Conservation (phyloP, 64 coral and sea anemone genomes). For the Anthopleura sola region DNA sequence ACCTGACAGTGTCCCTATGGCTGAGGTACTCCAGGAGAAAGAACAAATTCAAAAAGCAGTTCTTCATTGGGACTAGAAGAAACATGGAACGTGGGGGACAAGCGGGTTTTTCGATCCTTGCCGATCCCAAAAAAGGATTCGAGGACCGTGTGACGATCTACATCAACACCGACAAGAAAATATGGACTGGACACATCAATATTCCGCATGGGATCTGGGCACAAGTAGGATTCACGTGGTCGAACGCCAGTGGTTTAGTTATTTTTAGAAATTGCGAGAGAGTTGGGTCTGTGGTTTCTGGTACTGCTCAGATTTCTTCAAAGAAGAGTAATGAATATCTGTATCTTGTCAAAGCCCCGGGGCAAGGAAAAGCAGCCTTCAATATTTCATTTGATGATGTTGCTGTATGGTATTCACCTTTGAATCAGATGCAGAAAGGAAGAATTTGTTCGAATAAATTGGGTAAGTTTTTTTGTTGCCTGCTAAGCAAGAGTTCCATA, state of each 20-base stretch:
- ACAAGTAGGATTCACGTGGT: conserved; percentile 51
- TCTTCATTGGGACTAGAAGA: conserved; percentile 27
- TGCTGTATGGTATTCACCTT: conserved; percentile 12
- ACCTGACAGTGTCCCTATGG: conserved; percentile 55
- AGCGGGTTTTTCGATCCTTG: conserved; percentile 38
- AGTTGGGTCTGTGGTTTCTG: not conserved
- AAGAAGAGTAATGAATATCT: not conserved
- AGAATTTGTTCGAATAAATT: conserved; percentile 5
- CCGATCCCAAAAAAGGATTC: not conserved
- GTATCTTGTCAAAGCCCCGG: conserved; percentile 9
- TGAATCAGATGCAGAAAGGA: not conserved
- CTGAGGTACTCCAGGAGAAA: conserved; percentile 25
- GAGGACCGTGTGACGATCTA: conserved; percentile 10
- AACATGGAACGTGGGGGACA: not conserved
- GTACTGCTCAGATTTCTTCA: too few species aligned
- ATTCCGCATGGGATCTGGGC: conserved; percentile 20
- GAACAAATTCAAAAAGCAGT: conserved; percentile 10
- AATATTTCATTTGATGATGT: conserved; percentile 24
- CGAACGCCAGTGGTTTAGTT: conserved; percentile 14
- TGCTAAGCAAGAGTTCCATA: not conserved
- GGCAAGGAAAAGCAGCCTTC: not conserved
- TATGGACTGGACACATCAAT: conserved; percentile 28
- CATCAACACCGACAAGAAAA: conserved; percentile 31
- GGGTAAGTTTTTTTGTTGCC: not conserved
- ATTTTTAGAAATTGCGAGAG: conserved; percentile 49